Evolutionary conservation across 2,888 invertebrate species (phyloP), one percentile per base, ranked within the genome.

Genomic region (Spatulosminthurus flaviceps): DNA sequence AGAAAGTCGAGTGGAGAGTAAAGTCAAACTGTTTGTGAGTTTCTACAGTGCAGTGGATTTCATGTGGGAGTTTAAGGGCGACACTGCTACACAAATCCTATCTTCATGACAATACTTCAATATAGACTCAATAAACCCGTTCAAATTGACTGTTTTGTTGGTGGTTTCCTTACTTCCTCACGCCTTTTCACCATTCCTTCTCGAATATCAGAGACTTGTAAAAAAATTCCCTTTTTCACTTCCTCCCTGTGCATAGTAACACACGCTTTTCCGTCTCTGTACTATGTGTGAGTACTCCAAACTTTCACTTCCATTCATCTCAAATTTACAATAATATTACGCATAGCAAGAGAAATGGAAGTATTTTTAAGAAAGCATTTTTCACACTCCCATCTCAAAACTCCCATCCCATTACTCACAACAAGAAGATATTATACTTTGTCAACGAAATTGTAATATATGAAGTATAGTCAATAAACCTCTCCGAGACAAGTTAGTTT

Each of bases 131-230:
- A 74, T 74, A 60, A 74, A 34, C 74, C 60, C 28, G 29, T 61
- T 74, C 29, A 74, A 74, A 74, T 74, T 74, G 74, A 61, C 74
- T 74, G 61, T 74, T 74, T 74, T 74, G 74, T 74, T 61, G 21
- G 29, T 13, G 11, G 22, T 43, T 42, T 73, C 26, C 69, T 69
- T 28, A 26, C 24, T 42, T 73, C 26, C 69, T 69, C 69, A 26
- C 24, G 69, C 28, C 69, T 69, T 73, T 51, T 51, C 22, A 73
- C 51, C 16, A 21, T 19, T 51, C 19, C 51, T 51, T n/a, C 51
- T n/a, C 71, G 21, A 22, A 66, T 28, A 66, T 26, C 21, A 66
- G 34, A 34, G 34, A 34, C 34, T 34, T 34, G 5, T 9, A 4
- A 4, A 9, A 34, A 9, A 34, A 34, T 34, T n/a, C n/a, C 70